Conservation (phyloP, 2,113 vertebrate genomes). For the Tragelaphus strepsiceros region DNA sequence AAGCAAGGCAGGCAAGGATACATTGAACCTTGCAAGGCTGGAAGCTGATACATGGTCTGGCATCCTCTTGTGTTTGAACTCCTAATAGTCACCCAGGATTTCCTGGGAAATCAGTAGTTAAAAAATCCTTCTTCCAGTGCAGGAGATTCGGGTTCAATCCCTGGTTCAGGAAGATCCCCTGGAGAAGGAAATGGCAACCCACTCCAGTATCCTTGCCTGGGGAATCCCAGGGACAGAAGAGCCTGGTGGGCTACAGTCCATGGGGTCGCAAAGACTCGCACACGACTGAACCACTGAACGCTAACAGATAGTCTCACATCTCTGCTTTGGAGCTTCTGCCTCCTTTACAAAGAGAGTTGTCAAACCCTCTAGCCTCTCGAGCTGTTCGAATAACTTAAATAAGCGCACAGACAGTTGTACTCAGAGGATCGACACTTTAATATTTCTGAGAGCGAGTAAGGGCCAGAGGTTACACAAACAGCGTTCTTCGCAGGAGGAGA, state of each 20-base stretch:
- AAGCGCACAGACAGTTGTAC: rapidly evolving
- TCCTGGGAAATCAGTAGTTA: not conserved
- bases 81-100: not conserved
- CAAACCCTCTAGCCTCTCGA: not conserved
- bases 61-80: too few species aligned
- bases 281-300: rapidly evolving
- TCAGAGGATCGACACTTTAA: not conserved
- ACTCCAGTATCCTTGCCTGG: not conserved
- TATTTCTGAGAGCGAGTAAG: not conserved
- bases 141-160: not conserved
- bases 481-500: not conserved
- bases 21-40: not conserved
- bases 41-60: not conserved
- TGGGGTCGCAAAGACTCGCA: rapidly evolving
- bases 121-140: not conserved
- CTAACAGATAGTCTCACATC: not conserved
- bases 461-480: too few species aligned
- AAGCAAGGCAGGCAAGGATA: not conserved
- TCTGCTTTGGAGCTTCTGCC: not conserved
- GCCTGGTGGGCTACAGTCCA: not conserved
- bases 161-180: not conserved
- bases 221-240: not conserved
- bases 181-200: not conserved
- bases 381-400: not conserved
- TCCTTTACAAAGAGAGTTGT: not conserved